These are phyloP conservation scores for Apodemia mormo DNA, from an alignment of 2,888 invertebrate genomes.

Conservation along the genomic window DNA sequence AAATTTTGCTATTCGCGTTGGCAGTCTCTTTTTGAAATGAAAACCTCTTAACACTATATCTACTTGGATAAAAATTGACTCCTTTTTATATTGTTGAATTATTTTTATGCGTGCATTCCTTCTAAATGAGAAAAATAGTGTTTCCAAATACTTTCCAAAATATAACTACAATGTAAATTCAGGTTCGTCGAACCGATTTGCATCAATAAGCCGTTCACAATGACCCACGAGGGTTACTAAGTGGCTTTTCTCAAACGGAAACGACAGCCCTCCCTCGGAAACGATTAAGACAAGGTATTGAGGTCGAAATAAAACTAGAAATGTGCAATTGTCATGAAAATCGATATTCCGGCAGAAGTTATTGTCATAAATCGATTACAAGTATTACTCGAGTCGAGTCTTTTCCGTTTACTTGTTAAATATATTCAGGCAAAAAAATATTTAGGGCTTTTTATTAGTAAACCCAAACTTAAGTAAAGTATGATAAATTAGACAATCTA, in stretches of 20 bases:
- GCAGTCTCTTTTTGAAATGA: too few relatives aligned
- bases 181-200: conserved; percentile 13
- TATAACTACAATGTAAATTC: neutral
- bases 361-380: neutral
- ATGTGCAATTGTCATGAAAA: conserved; percentile 4
- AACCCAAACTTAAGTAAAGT: too few relatives aligned
- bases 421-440: too few relatives aligned
- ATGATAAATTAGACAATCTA: too few relatives aligned
- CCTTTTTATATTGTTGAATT: too few relatives aligned
- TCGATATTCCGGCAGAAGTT: neutral
- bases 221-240: conserved; percentile 7
- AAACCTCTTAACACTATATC: too few relatives aligned
- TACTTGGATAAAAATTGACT: too few relatives aligned
- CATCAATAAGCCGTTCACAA: conserved; percentile 12
- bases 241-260: conserved; percentile 22
- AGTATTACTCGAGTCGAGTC: neutral
- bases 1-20: neutral
- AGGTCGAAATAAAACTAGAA: conserved; percentile 32
- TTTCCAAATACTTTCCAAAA: neutral
- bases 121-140: neutral
- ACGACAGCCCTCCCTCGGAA: conserved; percentile 32
- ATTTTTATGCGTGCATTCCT: too few relatives aligned
- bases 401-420: neutral
- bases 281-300: conserved; percentile 36
- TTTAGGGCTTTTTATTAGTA: too few relatives aligned